A percentile compares a stretch with the other conserved stretches of the same genome.
Conservation (phyloP, 2,113 vertebrate genomes). For the Campylomormyrus numenius region DNA sequence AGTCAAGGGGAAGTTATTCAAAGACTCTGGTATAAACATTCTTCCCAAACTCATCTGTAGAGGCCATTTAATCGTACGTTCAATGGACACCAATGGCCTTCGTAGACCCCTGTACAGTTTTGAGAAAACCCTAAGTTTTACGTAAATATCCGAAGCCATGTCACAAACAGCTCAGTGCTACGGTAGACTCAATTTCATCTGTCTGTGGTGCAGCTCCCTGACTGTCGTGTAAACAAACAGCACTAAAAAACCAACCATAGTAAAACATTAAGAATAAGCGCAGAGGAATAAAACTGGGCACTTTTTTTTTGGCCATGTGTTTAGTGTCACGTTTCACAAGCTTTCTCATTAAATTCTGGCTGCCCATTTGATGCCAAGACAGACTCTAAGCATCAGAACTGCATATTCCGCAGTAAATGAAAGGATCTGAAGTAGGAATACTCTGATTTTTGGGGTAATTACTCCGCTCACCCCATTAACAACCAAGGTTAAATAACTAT, state of each 20-base stretch:
- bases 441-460: conserved; percentile 25
- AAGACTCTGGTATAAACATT: not conserved
- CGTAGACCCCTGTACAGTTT: not conserved
- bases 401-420: not conserved
- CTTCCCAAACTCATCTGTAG: not conserved
- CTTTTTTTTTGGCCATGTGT: not conserved
- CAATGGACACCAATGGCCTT: not conserved
- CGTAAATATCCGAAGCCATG: not conserved
- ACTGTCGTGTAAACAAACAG: not conserved
- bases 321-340: conserved; percentile 14
- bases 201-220: not conserved
- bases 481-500: conserved; percentile 21
- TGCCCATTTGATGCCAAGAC: not conserved
- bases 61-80: not conserved
- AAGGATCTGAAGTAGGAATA: conserved; percentile 20
- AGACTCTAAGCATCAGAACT: not conserved
- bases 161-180: not conserved
- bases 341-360: not conserved
- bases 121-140: not conserved
- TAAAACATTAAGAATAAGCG: not conserved
- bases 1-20: not conserved
- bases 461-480: conserved; percentile 29
- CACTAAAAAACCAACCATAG: not conserved
- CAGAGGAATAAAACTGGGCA: not conserved
- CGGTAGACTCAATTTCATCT: not conserved